Percentiles rank a stretch among this genome's conserved stretches.
Conservation (phyloP, 2,888 invertebrate genomes). For the Apoda limacodes region DNA sequence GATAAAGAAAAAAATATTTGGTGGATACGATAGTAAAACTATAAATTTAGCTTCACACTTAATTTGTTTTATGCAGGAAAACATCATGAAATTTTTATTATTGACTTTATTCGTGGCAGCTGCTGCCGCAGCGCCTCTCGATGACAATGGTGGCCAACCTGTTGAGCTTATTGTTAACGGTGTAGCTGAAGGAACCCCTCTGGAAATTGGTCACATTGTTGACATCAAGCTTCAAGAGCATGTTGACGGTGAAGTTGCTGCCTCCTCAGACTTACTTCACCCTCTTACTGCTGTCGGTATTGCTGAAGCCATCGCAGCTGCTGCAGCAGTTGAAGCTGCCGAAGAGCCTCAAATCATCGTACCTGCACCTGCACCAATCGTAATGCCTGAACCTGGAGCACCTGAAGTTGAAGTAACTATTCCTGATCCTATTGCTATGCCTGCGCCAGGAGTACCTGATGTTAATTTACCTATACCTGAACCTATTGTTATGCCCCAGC, state of each 20-base stretch:
- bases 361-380: slow-evolving; percentile 6
- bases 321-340: slow-evolving; percentile 16
- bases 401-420: slow-evolving; percentile 7
- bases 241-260: slow-evolving; percentile 26
- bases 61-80: slow-evolving; percentile 24
- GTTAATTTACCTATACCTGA: slow-evolving; percentile 7
- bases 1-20: slow-evolving; percentile 4
- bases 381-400: slow-evolving; percentile 7
- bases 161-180: slow-evolving; percentile 45
- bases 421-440: slow-evolving; percentile 6
- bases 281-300: slow-evolving; percentile 38
- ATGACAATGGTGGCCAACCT: slow-evolving; percentile 27
- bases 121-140: slow-evolving; percentile 30
- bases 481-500: slow-evolving; percentile 15
- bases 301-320: slow-evolving; percentile 31
- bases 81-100: slow-evolving; percentile 41
- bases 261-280: slow-evolving; percentile 31
- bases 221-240: slow-evolving; percentile 37
- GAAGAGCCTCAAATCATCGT: slow-evolving; percentile 11
- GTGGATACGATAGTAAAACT: neutral
- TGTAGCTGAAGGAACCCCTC: slow-evolving; percentile 33
- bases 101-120: slow-evolving; percentile 38
- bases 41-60: neutral
- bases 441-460: slow-evolving; percentile 9
- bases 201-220: slow-evolving; percentile 35